These are phyloP conservation scores for Ormyrus nitidulus DNA, from an alignment of 2,888 invertebrate species.

Conservation along the genomic window DNA sequence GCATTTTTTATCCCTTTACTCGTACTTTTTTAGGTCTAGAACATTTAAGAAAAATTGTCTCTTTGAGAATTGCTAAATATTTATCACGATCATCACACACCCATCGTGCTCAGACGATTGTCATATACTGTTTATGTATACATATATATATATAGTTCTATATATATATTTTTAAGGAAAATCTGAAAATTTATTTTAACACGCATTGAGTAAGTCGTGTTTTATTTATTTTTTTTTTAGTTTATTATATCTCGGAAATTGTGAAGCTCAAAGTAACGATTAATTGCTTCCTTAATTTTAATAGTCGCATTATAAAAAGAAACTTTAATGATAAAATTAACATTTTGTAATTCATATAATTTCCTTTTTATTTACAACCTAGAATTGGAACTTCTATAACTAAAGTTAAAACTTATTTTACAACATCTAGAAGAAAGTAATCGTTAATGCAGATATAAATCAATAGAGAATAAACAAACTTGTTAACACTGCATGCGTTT, in stretches of 20 bases:
- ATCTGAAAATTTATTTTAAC: slow-evolving; percentile 5
- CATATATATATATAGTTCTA: neutral
- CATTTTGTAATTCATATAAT: too few relatives aligned
- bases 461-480: too few relatives aligned
- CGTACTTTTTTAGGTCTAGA: slow-evolving; percentile 16
- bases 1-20: neutral
- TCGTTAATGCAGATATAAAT: too few relatives aligned
- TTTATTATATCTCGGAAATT: slow-evolving; percentile 3
- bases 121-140: slow-evolving; percentile 41
- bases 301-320: too few relatives aligned
- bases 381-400: too few relatives aligned
- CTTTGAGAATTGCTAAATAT: slow-evolving; percentile 33
- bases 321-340: too few relatives aligned
- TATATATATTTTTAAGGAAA: too few relatives aligned
- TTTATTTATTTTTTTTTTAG: neutral
- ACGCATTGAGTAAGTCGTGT: slow-evolving; percentile 7
- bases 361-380: too few relatives aligned
- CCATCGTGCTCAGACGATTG: slow-evolving; percentile 52
- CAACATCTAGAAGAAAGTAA: too few relatives aligned
- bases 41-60: slow-evolving; percentile 43
- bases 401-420: too few relatives aligned
- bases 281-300: slow-evolving; percentile 34
- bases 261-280: slow-evolving; percentile 25
- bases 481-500: too few relatives aligned
- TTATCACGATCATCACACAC: slow-evolving; percentile 49